Evolutionary conservation across 2,797 vertebrate species (phyloP), one percentile per base, ranked within the genome.

Genomic region (Acanthopagrus latus): DNA sequence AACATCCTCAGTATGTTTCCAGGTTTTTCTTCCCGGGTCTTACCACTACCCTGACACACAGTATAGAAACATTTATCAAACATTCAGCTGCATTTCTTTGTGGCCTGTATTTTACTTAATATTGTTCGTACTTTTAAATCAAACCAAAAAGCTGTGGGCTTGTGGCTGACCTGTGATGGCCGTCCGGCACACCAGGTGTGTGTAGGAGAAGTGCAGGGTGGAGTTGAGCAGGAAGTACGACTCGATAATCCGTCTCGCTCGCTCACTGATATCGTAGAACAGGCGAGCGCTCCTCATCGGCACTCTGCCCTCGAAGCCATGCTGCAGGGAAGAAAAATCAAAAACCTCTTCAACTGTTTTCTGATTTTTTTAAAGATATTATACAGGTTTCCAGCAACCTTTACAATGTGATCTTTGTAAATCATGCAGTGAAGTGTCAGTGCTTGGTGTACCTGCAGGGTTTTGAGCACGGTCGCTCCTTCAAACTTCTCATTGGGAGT

Each of bases 401-500:
- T 33, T 27, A 46, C 20, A 55, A n/a, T 29, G 9, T 9, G 7
- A 3, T 51, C 38, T 21, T 29, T 33, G 14, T n/a, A 33, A 47
- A 48, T 46, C 21, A 57, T 16, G n/a, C 27, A 57, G 27, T 12
- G 8, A 12, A 14, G 27, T 21, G 52, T 1, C 38, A 16, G 43
- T 3, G 1, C 2, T 56, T 5, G 21, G 72, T 74, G 11, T 90
- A 99, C 98, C 96, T 97, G 96, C 72, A 99, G 94, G 5, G 98
- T 97, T 91, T 97, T 99, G 52, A 99, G 94, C 1, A 99, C 98
- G 0, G 98, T 99, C 29, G 98, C 97, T 18, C 98, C 98, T 95
- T 99, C 98, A 79, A 99, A 99, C 86, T 92, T 98, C 86, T 99
- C 98, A 12, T 98, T 99, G 0, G 98, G 98, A 0, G 98, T 99